phyloP scores from a whole-genome alignment of 2,888 invertebrate genomes.

The Hipparchia sbordonii region DNA sequence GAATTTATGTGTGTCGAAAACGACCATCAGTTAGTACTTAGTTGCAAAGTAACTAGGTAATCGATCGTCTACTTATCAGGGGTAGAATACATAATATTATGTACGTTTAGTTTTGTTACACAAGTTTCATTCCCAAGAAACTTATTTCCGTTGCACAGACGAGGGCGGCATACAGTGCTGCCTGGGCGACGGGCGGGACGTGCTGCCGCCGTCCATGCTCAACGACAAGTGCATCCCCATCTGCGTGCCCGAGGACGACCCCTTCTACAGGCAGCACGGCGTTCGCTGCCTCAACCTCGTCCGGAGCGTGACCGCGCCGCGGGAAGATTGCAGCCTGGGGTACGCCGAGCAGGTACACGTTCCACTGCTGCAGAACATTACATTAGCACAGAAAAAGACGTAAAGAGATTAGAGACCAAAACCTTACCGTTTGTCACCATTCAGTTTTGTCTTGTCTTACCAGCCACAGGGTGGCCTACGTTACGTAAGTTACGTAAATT shows the following conservation, averaged over 20 bases:
- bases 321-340: constrained; percentile 81
- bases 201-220: constrained; percentile 67
- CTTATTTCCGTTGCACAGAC: constrained; percentile 47
- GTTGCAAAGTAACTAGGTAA: background rate
- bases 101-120: too few relatives aligned
- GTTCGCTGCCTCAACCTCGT: constrained; percentile 84
- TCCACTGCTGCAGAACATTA: background rate
- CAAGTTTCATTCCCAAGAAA: too few relatives aligned
- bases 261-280: constrained; percentile 74
- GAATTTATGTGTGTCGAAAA: too few relatives aligned
- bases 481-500: too few relatives aligned
- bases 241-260: constrained; percentile 78
- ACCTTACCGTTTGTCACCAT: too few relatives aligned
- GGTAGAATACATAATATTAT: too few relatives aligned
- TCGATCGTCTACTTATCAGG: too few relatives aligned
- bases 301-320: constrained; percentile 80
- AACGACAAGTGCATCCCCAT: constrained; percentile 85
- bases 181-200: constrained; percentile 64
- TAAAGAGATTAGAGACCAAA: too few relatives aligned
- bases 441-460: too few relatives aligned
- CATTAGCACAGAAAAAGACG: too few relatives aligned
- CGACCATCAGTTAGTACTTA: too few relatives aligned
- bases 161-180: constrained; percentile 82
- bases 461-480: too few relatives aligned
- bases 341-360: constrained; percentile 81